Percentiles rank a stretch among this genome's conserved stretches.
phyloP scores from a whole-genome alignment of 2,113 vertebrate genomes.

The Cavia aperea region DNA sequence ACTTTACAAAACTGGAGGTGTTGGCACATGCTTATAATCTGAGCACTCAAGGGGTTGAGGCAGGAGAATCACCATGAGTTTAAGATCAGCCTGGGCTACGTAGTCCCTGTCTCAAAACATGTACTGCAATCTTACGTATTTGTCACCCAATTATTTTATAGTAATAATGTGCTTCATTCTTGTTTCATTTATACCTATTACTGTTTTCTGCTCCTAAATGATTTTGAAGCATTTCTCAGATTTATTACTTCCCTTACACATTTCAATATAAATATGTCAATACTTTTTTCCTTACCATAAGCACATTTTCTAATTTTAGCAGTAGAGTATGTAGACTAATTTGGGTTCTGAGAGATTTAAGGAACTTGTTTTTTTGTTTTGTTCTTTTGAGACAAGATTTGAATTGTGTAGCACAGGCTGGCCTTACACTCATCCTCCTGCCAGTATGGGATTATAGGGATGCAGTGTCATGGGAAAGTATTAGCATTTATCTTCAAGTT shows the following conservation, averaged over 20 bases:
- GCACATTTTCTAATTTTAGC: neutral
- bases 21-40: neutral
- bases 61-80: neutral
- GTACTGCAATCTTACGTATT: neutral
- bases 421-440: neutral
- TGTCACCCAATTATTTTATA: neutral
- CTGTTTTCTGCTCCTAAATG: neutral
- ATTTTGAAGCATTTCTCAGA: conserved; percentile 27
- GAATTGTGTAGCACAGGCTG: neutral
- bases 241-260: neutral
- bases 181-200: neutral
- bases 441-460: neutral
- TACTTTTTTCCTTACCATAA: neutral
- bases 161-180: neutral
- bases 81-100: neutral
- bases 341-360: neutral
- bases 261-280: neutral
- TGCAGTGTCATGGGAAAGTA: neutral
- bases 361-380: neutral
- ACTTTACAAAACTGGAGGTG: neutral
- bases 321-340: neutral
- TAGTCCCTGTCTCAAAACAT: neutral
- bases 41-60: neutral
- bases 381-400: neutral
- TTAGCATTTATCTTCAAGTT: neutral